Percentiles rank a stretch among this genome's conserved stretches.
These are phyloP conservation scores for Manis javanica DNA, from an alignment of 2,797 vertebrate species.

Conservation along the genomic window DNA sequence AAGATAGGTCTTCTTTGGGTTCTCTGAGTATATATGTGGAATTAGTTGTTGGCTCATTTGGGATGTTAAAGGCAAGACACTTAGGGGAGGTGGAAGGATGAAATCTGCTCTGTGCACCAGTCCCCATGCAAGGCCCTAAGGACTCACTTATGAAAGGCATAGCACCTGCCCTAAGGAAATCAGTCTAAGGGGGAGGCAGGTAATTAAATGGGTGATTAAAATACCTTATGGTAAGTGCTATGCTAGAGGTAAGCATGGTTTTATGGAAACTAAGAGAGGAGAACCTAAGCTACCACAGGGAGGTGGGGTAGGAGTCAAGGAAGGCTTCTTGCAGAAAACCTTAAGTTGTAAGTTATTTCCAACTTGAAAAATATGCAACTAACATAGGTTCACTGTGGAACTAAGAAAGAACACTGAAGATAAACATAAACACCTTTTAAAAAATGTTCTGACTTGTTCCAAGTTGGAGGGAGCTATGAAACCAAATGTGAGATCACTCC, in stretches of 20 bases:
- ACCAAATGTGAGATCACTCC: background rate
- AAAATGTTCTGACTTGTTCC: background rate
- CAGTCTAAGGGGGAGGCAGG: background rate
- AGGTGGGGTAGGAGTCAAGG: background rate
- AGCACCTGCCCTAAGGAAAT: constrained; percentile 27
- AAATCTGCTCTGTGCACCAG: background rate
- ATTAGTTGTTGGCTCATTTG: background rate
- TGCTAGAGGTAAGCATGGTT: background rate
- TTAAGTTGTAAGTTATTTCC: constrained; percentile 6
- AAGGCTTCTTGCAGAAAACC: background rate
- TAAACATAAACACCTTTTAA: background rate
- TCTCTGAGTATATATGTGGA: background rate
- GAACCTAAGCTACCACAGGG: background rate
- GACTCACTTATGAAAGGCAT: background rate
- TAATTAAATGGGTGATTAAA: background rate
- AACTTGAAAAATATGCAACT: background rate
- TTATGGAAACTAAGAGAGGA: background rate
- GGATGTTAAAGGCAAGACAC: constrained; percentile 26
- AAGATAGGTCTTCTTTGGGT: background rate
- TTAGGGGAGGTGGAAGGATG: background rate
- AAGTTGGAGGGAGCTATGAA: background rate
- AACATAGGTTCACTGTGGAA: background rate
- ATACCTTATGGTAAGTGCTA: background rate
- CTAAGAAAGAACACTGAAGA: background rate
- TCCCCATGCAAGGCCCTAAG: background rate